Base-by-base conservation (phyloP, 1,140 invertebrate species). In the Littorina saxatilis region DNA sequence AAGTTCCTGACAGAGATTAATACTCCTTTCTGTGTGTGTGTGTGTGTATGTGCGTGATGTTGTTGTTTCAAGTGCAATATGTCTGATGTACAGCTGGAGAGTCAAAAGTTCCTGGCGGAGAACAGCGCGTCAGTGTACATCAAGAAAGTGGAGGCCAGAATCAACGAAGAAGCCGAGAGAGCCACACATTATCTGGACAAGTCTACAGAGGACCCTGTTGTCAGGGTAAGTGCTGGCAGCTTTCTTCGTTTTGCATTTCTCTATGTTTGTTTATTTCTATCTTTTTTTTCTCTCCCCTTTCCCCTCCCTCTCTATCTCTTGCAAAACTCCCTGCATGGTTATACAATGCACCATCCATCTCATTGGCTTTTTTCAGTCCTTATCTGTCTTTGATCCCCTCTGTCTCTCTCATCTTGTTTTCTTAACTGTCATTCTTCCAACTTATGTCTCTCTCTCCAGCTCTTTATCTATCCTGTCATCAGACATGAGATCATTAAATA, bases 101-200 rank as follows among this genome's bases (percentile, higher is more conserved):
- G 98, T 93, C 98, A 99, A 93, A 99, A 99, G 92, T 99, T 99
- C 93, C 94, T 99, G 85, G 97, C 96, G 61, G 98, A 99, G 94
- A 99, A 99, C 93, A 98, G 97, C 94, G 98, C 99, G 78, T 98
- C 98, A 75, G 98, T 99, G 88, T 99, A 99, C 92, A 99, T 99
- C 90, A 97, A 97, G 90, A 99, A 99, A 94, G 99, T 99, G 61
- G 99, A 99, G 93, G 95, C 97, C 23, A 95, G 99, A 92, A 99
- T 99, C 82, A 95, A 96, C 82, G 99, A 99, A 93, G 99, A 99
- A 94, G 97, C 97, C 9, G 98, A 99, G 91, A 94, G 99, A 87
- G 98, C 99, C 2, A 98, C 98, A 83, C 97, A 99, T 92, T 99
- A 99, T 94, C 94, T 99, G 58, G 99, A 99, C 92, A 97, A 98